These are phyloP conservation scores for Macaria notata DNA, from an alignment of 2,888 invertebrate species.

Conservation along the genomic window DNA sequence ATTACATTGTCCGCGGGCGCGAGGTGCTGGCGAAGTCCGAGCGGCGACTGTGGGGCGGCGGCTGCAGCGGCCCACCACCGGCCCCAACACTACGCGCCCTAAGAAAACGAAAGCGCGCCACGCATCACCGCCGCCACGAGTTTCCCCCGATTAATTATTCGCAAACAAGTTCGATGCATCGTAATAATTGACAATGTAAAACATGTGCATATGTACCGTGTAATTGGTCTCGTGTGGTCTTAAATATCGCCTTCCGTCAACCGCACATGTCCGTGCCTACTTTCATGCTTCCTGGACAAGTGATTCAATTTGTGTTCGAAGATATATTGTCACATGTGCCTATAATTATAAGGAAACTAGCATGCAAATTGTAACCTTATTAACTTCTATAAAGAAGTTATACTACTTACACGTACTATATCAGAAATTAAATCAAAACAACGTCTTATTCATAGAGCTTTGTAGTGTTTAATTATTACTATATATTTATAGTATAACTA, in stretches of 20 bases:
- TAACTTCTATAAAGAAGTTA: no score
- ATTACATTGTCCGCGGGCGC: conserved; percentile 69
- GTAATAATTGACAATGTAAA: conserved; percentile 56
- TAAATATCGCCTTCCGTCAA: conserved; percentile 59
- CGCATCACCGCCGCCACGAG: conserved; percentile 64
- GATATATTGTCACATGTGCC: conserved; percentile 15
- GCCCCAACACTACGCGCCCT: conserved; percentile 51
- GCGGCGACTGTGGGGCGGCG: conserved; percentile 58
- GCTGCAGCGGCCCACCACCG: conserved; percentile 43
- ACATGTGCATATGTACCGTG: conserved; percentile 34
- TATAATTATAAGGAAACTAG: conserved; percentile 4
- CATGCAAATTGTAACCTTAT: no score
- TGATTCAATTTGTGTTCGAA: conserved; percentile 24
- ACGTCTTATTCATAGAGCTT: no score
- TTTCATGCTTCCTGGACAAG: conserved; percentile 29
- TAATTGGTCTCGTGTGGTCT: conserved; percentile 54
- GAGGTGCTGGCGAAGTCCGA: conserved; percentile 58
- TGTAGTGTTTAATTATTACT: no score
- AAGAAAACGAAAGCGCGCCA: conserved; percentile 78
- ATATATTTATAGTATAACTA: no score
- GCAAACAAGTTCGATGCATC: conserved; percentile 58
- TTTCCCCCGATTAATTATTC: conserved; percentile 73
- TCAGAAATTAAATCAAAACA: no score
- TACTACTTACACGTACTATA: no score
- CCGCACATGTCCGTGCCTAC: conserved; percentile 18